Conservation (phyloP, 2,888 invertebrate genomes). For the Macrophya annulata region DNA sequence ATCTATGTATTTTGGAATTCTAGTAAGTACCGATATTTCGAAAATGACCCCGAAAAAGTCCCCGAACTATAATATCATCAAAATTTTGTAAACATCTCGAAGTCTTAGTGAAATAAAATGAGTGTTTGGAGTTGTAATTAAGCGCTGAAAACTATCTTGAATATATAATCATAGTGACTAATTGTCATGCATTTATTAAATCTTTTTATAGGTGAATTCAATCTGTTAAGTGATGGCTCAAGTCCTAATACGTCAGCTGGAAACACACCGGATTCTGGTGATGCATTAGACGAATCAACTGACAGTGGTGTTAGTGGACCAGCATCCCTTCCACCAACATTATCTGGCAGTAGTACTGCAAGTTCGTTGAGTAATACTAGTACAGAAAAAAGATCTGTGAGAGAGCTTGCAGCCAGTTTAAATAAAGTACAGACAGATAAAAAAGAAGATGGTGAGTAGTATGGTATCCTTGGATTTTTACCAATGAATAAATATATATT, state of each 20-base stretch:
- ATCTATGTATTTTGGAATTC: no score
- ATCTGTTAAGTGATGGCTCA: conserved; percentile 83
- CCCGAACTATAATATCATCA: no score
- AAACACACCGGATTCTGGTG: conserved; percentile 84
- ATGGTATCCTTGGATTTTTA: conserved; percentile 14
- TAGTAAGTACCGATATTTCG: no score
- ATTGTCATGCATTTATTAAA: background rate
- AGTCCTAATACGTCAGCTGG: conserved; percentile 84
- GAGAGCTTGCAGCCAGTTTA: conserved; percentile 81
- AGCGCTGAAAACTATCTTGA: background rate
- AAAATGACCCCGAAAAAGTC: no score
- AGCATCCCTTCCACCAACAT: conserved; percentile 76
- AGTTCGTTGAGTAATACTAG: conserved; percentile 74
- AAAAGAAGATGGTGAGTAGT: conserved; percentile 76
- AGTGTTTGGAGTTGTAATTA: background rate
- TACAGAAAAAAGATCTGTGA: conserved; percentile 81
- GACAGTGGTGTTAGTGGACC: conserved; percentile 79
- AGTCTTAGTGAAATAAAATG: background rate
- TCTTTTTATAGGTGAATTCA: conserved; percentile 79
- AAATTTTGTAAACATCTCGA: no score
- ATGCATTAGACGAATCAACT: conserved; percentile 82
- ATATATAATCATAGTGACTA: background rate
- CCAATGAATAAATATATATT: background rate
- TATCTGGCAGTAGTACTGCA: conserved; percentile 77
- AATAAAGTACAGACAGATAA: conserved; percentile 76